Conservation (phyloP, 2,113 vertebrate species). For the Hystrix brachyura region DNA sequence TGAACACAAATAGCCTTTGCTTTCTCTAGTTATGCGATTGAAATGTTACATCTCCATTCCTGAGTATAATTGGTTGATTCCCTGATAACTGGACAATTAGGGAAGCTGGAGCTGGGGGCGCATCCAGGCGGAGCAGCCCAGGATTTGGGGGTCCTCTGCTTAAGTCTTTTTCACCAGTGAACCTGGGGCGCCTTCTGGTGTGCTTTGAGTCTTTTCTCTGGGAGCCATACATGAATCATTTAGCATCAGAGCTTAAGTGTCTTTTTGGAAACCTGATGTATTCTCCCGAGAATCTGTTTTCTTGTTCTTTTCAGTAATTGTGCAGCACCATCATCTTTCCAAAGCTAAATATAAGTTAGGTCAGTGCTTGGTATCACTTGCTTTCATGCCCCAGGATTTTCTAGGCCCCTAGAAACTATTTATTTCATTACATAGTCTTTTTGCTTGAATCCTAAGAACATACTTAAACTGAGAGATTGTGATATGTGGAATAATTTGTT, state of each 20-base stretch:
- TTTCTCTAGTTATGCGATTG: background rate
- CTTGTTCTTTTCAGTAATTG: background rate
- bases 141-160: background rate
- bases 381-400: background rate
- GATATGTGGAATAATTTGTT: slow-evolving; percentile 24
- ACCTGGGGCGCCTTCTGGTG: background rate
- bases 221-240: background rate
- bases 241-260: background rate
- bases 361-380: background rate
- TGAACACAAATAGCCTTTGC: background rate
- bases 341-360: background rate
- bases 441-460: slow-evolving; percentile 3
- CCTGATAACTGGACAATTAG: background rate
- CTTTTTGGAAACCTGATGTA: background rate
- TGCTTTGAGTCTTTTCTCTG: background rate
- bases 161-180: background rate
- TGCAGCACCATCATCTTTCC: background rate
- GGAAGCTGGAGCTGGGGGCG: background rate
- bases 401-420: background rate
- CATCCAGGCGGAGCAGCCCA: background rate
- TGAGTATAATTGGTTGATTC: fast-evolving
- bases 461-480: background rate
- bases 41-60: background rate
- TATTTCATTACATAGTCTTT: slow-evolving; percentile 1
- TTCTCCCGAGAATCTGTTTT: background rate